Evolutionary conservation across 2,888 invertebrate species (phyloP).

Genomic region (Ophion ventricosus): DNA sequence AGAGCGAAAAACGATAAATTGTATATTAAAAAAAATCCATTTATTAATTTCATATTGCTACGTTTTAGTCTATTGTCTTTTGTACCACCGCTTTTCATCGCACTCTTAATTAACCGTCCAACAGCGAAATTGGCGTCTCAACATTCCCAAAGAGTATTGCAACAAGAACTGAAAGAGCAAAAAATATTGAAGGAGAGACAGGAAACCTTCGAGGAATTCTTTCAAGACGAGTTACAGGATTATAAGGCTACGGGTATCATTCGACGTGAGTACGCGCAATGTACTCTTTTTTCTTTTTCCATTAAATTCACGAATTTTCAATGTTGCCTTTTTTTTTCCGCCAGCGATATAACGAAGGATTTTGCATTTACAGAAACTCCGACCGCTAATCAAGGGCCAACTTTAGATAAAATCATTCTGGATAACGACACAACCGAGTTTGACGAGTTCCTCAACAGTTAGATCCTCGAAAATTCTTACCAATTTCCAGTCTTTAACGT

Average conservation of each 20-base stretch:
- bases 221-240: constrained; percentile 87
- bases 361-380: constrained; percentile 71
- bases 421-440: constrained; percentile 86
- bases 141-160: constrained; percentile 85
- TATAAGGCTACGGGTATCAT: constrained; percentile 87
- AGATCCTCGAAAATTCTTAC: constrained; percentile 60
- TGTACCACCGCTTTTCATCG: background rate
- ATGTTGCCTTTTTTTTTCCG: too few relatives aligned
- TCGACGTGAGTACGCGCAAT: constrained; percentile 84
- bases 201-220: constrained; percentile 88
- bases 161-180: constrained; percentile 85
- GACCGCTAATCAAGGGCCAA: constrained; percentile 80
- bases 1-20: too few relatives aligned
- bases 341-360: background rate
- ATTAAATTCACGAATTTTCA: background rate
- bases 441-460: constrained; percentile 86
- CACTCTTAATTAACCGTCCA: background rate
- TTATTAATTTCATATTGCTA: too few relatives aligned
- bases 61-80: background rate
- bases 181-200: constrained; percentile 87
- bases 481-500: constrained; percentile 42
- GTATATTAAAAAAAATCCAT: too few relatives aligned
- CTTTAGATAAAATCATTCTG: constrained; percentile 87
- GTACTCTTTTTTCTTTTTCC: background rate
- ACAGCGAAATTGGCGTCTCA: constrained; percentile 85